Evolutionary conservation across 2,113 vertebrate genomes (phyloP).

Genomic region (Forbesichthys agassizii): DNA sequence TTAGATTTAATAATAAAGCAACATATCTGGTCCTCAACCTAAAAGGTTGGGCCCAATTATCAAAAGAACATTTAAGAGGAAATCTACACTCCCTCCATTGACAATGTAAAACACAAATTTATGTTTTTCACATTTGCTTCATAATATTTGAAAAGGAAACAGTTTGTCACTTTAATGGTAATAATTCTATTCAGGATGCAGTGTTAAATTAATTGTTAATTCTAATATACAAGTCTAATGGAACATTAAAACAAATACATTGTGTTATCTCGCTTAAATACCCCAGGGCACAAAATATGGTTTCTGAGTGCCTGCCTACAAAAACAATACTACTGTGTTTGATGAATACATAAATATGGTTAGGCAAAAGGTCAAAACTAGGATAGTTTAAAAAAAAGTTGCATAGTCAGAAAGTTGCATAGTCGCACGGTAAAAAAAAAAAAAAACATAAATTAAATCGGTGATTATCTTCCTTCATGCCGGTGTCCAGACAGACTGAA

Average conservation of each 20-base stretch:
- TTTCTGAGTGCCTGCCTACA: neutral
- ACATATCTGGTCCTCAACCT: no score
- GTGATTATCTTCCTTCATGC: neutral
- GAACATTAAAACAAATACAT: no score
- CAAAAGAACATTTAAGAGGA: neutral
- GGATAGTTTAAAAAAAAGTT: no score
- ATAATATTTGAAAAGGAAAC: no score
- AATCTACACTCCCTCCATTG: neutral
- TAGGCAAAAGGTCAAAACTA: no score
- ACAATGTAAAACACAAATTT: neutral
- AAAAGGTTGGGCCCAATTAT: neutral
- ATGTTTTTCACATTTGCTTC: no score
- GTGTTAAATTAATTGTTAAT: no score
- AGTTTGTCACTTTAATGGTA: neutral
- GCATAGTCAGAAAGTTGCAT: neutral
- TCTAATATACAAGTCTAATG: no score
- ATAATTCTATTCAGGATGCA: no score
- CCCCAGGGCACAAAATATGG: neutral
- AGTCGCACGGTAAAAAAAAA: neutral
- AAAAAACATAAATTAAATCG: no score
- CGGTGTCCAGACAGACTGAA: constrained; percentile 11
- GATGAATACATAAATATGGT: no score
- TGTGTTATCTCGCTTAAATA: neutral
- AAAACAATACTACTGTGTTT: neutral
- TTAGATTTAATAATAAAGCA: no score